A percentile compares a stretch with the other conserved stretches of the same genome.
Evolutionary conservation across 2,888 invertebrate species (phyloP).

Genomic region (Tenthredo notha): DNA sequence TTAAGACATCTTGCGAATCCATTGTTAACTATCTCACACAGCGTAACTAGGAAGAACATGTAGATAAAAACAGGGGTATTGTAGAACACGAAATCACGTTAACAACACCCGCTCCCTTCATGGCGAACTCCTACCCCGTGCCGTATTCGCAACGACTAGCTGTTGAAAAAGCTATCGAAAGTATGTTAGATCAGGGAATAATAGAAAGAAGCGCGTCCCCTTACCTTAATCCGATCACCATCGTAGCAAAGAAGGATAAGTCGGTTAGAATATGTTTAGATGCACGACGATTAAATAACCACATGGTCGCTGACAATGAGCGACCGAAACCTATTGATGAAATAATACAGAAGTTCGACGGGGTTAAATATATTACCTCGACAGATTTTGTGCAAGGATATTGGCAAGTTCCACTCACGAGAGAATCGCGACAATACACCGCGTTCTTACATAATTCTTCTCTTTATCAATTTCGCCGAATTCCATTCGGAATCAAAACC

Average conservation of each 20-base stretch:
- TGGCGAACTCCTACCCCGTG: not conserved
- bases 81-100: not conserved
- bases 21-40: slow-evolving; percentile 10
- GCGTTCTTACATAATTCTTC: not conserved
- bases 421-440: not conserved
- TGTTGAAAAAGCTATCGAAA: not conserved
- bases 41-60: not conserved
- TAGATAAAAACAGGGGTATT: slow-evolving; percentile 10
- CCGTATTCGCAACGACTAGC: not conserved
- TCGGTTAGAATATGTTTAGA: not conserved
- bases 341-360: not conserved
- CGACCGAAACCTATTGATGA: not conserved
- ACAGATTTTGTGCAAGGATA: not conserved
- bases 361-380: not conserved
- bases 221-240: not conserved
- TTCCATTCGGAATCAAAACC: not conserved
- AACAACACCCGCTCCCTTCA: not conserved
- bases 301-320: not conserved
- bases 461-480: not conserved
- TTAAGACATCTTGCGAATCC: slow-evolving; percentile 2
- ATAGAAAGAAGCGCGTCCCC: not conserved
- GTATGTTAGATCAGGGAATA: not conserved
- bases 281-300: not conserved
- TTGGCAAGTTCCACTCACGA: not conserved
- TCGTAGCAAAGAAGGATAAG: not conserved